Conservation (phyloP, 1,140 invertebrate genomes). For the Schlechtendalia chinensis region DNA sequence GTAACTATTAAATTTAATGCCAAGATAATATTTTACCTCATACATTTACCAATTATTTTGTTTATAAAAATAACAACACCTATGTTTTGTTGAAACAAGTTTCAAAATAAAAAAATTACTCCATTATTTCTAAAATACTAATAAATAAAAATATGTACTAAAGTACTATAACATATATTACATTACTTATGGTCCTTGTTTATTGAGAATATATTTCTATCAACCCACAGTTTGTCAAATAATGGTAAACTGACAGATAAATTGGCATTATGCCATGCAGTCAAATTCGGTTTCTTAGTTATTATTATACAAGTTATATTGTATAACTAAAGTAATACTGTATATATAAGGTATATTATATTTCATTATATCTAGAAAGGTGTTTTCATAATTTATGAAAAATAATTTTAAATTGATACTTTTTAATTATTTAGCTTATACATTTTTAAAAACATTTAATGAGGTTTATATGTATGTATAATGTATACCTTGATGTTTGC, state of each 20-base stretch:
- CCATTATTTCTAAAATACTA: not conserved
- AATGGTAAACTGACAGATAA: not conserved
- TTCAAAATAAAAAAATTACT: not conserved
- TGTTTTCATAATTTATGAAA: not conserved
- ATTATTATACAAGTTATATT: no score
- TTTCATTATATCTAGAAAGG: no score
- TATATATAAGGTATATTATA: no score
- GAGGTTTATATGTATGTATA: no score
- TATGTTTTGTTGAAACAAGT: conserved; percentile 5
- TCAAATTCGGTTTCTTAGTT: not conserved
- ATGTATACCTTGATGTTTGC: no score
- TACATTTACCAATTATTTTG: not conserved
- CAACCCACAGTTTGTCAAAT: no score
- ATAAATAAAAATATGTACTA: no score
- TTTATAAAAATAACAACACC: not conserved
- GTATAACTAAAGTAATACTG: not conserved
- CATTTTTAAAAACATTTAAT: no score
- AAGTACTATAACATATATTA: no score
- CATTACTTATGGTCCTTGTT: not conserved
- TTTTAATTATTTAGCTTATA: not conserved
- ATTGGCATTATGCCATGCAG: not conserved
- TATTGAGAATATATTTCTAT: not conserved
- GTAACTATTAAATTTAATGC: not conserved
- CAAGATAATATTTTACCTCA: not conserved
- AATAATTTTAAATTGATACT: not conserved